These are phyloP conservation scores for Molossus alvarezi DNA, from an alignment of 2,797 vertebrate species.

Conservation along the genomic window DNA sequence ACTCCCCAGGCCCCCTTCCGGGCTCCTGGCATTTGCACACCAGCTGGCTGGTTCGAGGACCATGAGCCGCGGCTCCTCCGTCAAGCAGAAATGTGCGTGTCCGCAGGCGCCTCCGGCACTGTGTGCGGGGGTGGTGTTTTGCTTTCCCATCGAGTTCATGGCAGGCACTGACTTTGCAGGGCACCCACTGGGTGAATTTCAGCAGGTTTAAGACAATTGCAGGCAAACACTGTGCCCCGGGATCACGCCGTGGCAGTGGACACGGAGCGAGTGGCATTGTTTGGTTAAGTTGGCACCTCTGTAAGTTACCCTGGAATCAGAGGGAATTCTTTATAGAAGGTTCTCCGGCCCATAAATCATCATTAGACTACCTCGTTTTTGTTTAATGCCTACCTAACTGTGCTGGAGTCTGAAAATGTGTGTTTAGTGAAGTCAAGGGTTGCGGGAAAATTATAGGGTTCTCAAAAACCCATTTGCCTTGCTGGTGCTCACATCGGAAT, in stretches of 20 bases:
- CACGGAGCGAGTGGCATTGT: background rate
- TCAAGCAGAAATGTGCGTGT: slow-evolving; percentile 62
- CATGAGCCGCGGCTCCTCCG: background rate
- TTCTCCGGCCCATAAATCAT: slow-evolving; percentile 89
- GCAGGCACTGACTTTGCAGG: background rate
- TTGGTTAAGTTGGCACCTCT: slow-evolving; percentile 88
- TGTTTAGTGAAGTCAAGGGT: slow-evolving; percentile 92
- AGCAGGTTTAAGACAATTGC: slow-evolving; percentile 27
- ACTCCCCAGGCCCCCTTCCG: slow-evolving; percentile 23
- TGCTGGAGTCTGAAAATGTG: slow-evolving; percentile 88
- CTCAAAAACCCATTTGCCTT: slow-evolving; percentile 91
- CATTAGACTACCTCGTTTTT: slow-evolving; percentile 89
- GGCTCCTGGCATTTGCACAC: background rate
- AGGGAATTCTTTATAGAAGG: slow-evolving; percentile 88
- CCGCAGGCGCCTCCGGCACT: slow-evolving; percentile 69
- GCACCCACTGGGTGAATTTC: slow-evolving; percentile 41
- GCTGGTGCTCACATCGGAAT: slow-evolving; percentile 88
- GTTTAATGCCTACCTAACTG: slow-evolving; percentile 90
- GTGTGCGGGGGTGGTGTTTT: slow-evolving; percentile 78
- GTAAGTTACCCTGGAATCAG: slow-evolving; percentile 90
- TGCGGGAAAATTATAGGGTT: slow-evolving; percentile 91
- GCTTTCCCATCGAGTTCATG: slow-evolving; percentile 64
- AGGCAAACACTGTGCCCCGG: rapidly evolving
- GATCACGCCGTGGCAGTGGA: background rate
- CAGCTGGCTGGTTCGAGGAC: slow-evolving; percentile 72